Conservation (phyloP, 2,888 invertebrate species). For the Seira musarum region DNA sequence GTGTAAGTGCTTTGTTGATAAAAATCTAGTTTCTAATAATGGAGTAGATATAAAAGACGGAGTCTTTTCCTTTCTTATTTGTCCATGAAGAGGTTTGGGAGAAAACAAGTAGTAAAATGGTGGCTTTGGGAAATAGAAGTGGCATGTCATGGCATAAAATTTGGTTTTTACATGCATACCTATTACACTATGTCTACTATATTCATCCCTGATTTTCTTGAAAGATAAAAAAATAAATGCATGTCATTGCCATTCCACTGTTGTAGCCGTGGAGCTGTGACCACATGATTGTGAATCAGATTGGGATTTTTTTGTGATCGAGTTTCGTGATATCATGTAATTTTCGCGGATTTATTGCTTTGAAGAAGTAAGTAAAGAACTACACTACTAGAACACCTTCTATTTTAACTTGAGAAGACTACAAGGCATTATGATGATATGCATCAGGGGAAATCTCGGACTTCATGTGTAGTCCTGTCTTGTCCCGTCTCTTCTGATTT, state of each 20-base stretch:
- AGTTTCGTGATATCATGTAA: conserved; percentile 45
- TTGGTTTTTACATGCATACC: neutral
- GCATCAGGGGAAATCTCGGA: conserved; percentile 31
- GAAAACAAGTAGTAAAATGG: neutral
- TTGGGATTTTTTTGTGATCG: conserved; percentile 30
- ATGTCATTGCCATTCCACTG: too few species aligned
- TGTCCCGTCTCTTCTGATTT: neutral
- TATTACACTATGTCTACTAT: too few species aligned
- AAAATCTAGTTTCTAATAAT: too few species aligned
- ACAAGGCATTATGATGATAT: conserved; percentile 19
- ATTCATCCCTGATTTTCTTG: neutral
- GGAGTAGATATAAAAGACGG: too few species aligned
- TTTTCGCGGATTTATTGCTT: conserved; percentile 40
- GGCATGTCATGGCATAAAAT: conserved; percentile 38
- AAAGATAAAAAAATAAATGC: neutral
- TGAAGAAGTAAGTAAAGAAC: neutral
- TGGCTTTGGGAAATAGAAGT: conserved; percentile 6
- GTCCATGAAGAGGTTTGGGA: neutral
- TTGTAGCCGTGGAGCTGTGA: neutral
- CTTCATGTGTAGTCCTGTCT: conserved; percentile 23
- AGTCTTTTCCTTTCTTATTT: too few species aligned
- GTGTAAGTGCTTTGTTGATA: too few species aligned
- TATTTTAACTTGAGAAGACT: neutral
- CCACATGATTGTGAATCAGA: neutral
- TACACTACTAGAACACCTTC: conserved; percentile 10